These are phyloP conservation scores for Piscicola geometra DNA, from an alignment of 2,888 invertebrate species.

Conservation along the genomic window DNA sequence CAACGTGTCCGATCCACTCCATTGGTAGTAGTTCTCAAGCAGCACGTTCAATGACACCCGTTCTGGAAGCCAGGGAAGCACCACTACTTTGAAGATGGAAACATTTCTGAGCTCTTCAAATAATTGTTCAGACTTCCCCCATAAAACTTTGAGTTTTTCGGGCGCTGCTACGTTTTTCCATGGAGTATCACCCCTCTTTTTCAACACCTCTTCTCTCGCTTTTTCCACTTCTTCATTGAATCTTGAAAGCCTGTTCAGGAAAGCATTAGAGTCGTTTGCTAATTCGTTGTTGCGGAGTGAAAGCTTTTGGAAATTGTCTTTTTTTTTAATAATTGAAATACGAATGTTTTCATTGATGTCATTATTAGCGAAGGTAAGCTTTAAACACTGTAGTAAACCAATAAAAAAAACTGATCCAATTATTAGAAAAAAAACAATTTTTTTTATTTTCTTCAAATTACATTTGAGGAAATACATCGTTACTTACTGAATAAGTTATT, in stretches of 20 bases:
- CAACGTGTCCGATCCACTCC: conserved; percentile 40
- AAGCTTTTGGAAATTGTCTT: too few relatives aligned
- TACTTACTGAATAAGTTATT: neutral
- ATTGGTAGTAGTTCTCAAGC: conserved; percentile 38
- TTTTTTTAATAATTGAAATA: neutral
- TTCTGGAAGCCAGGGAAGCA: conserved; percentile 38
- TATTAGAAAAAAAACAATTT: neutral
- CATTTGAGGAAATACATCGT: too few relatives aligned
- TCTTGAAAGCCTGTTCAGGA: too few relatives aligned
- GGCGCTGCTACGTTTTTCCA: conserved; percentile 33
- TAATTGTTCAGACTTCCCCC: conserved; percentile 42
- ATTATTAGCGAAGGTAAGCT: conserved; percentile 78
- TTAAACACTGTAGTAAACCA: conserved; percentile 77
- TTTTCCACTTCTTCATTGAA: conserved; percentile 30
- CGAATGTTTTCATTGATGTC: conserved; percentile 41
- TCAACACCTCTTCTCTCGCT: conserved; percentile 32
- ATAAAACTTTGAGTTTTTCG: conserved; percentile 35
- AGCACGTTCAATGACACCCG: conserved; percentile 37
- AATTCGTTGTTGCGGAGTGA: too few relatives aligned
- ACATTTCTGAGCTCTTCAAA: conserved; percentile 34
- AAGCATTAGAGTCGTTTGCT: too few relatives aligned
- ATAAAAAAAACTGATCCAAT: conserved; percentile 57
- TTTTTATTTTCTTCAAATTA: neutral
- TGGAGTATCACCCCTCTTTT: conserved; percentile 15
- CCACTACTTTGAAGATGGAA: conserved; percentile 35